Evolutionary conservation across 2,888 invertebrate genomes (phyloP), one percentile per base, ranked within the genome.

Genomic region (Abscondita cerata): DNA sequence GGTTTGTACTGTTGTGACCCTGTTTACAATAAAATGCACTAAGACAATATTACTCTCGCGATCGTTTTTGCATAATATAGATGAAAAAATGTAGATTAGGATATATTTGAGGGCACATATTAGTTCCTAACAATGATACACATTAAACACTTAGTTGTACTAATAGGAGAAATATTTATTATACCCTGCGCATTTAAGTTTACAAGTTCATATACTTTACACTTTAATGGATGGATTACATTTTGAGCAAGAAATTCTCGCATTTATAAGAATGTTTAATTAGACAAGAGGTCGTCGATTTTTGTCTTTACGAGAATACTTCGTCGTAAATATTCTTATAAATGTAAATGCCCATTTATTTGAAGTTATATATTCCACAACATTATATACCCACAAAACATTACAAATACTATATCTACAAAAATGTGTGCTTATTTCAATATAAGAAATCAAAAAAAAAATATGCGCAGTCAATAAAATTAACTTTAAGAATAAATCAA

Each of bases 171-270:
- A 68, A 67, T 68, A 66, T 62, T 73, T 41, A 34, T 58, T 54
- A 71, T 78, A 79, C 79, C 79, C 79, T 79, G 79, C 76, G 73
- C 76, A 71, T 64, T 63, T 38, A 61, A 55, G 66, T 64, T 62
- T 72, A 73, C 70, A 72, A 70, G 71, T 74, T 73, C 68, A 71
- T 70, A 69, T 75, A 70, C 70, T 72, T 73, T 72, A 70, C 69
- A 68, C 69, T 63, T 71, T 71, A 76, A 77, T 80, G 79, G 79
- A 80, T 79, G 79, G 80, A 80, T 78, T 79, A 79, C 72, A 80
- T 77, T 78, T 80, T 80, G 79, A 79, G 79, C 79, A 77, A 77
- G 59, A 60, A 59, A 56, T 59, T 58, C 50, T 63, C 62, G 52
- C 55, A 65, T 53, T 66, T 64, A 47, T 56, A 61, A 59, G 57